Evolutionary conservation across 2,797 vertebrate genomes (phyloP).

Genomic region (Malacoctenus gilli): DNA sequence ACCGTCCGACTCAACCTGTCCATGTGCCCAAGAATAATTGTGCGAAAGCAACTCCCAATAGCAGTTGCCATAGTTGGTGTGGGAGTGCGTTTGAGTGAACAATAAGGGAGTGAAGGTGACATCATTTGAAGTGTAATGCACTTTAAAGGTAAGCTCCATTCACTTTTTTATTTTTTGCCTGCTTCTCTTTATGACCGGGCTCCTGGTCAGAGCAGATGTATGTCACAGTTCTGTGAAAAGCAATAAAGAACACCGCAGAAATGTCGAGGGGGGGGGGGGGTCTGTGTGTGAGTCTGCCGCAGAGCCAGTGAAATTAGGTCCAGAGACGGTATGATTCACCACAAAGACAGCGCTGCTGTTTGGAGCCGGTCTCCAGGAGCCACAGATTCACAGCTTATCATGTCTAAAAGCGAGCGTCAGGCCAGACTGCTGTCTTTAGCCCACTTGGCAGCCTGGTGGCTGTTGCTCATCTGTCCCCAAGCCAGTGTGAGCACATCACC

Average conservation of each 20-base stretch:
- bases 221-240: conserved; percentile 18
- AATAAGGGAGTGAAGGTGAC: no score
- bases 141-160: no score
- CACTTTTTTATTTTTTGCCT: no score
- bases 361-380: conserved; percentile 44
- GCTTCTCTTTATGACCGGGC: conserved; percentile 1
- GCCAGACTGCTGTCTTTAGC: conserved; percentile 74
- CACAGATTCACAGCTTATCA: conserved; percentile 66
- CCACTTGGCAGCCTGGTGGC: conserved; percentile 79
- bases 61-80: no score
- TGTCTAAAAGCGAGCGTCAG: conserved; percentile 67
- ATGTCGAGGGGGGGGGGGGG: not conserved
- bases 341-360: conserved; percentile 45
- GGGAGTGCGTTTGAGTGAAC: no score
- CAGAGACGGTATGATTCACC: conserved; percentile 37
- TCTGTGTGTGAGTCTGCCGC: conserved; percentile 28
- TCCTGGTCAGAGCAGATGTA: conserved; percentile 11
- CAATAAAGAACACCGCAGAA: not conserved
- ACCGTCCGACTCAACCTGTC: no score
- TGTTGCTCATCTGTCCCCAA: conserved; percentile 77
- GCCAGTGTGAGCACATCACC: conserved; percentile 75
- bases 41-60: no score
- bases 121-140: no score
- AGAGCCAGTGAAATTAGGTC: conserved; percentile 36
- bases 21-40: no score